Base-by-base conservation (phyloP, 1,140 invertebrate genomes). In the Drosophila elegans region DNA sequence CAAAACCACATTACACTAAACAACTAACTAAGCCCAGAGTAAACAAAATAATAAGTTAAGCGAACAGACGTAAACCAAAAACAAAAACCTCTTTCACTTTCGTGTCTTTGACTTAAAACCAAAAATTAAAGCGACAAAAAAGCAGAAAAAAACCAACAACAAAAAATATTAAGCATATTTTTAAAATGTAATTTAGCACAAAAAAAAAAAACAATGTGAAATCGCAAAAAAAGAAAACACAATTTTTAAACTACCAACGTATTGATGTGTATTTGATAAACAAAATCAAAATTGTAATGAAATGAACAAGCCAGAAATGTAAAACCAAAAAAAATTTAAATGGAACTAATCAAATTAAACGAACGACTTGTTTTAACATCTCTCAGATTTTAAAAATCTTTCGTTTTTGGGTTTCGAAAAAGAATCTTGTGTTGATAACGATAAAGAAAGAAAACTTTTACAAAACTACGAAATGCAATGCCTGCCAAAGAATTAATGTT, bases 1-100 rank as follows among this genome's bases (percentile, higher is more conserved):
- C 49, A 80, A 80, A 79, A 68, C 56, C 78, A 81, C 69, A 83
- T 69, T 80, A 89, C 90, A 86, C 74, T 67, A 74, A 80, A 76
- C 46, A 80, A 60, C 76, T 76, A 72, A 62, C 64, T 38, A 69
- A 78, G 72, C 59, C 63, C 55, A 78, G 82, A 57, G 49, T 55
- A 74, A 91, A 67, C 54, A 80, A 78, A 78, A 82, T 79, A 74
- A 86, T 79, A 82, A 77, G 67, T 88, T 88, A 88, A 88, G 83
- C 49, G 55, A 86, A 72, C 83, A 82, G 78, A 86, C 74, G 78
- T 82, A 86, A 82, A 82, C 79, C 75, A 79, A 86, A 88, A 88
- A 79, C 83, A 72, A 83, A 84, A 92, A 91, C 88, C 91, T 92
- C 91, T 92, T 92, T 92, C 91, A 92, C 91, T 92, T 92, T 92